Conservation (phyloP, 2,113 vertebrate species). For the Xenopus tropicalis region UCB_Xtro_10.0 CM004448.2:71404001-71404500, state of each 20-base stretch:
- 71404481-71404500: too few relatives aligned
- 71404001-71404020: too few relatives aligned
- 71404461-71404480: too few relatives aligned
- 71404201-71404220: background rate
- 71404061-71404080: too few relatives aligned
- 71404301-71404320: background rate
- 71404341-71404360: conserved; percentile 80
- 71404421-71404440: too few relatives aligned
- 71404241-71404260: background rate
- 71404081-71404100: conserved; percentile 79
- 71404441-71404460: too few relatives aligned
- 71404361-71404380: conserved; percentile 68
- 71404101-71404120: conserved; percentile 68
- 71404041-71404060: conserved; percentile 46
- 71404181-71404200: conserved; percentile 48
- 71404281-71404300: background rate
- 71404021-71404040: background rate
- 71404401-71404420: conserved; percentile 91
- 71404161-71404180: conserved; percentile 56
- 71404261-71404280: background rate
- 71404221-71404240: background rate
- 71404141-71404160: conserved; percentile 66
- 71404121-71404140: conserved; percentile 76
- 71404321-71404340: conserved; percentile 19
- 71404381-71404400: conserved; percentile 86